A percentile compares a stretch with the other conserved stretches of the same genome.
Conservation (phyloP, 2,888 invertebrate species). For the Spisula solida region DNA sequence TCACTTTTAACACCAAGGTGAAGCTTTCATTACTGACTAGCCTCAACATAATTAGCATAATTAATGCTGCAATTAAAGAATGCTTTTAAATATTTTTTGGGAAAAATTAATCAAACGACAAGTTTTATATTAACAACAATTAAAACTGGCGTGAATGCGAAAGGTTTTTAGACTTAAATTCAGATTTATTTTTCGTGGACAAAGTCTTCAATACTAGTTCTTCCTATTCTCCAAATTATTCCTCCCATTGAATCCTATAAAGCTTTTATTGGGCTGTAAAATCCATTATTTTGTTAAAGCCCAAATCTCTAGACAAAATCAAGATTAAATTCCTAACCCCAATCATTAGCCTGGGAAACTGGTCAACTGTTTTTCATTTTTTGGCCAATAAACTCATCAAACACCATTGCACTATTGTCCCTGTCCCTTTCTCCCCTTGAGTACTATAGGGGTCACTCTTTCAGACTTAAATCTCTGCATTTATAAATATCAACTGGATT, state of each 20-base stretch:
- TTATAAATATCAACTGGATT: conserved; percentile 55
- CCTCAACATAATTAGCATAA: conserved; percentile 42
- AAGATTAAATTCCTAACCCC: conserved; percentile 58
- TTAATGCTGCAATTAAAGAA: conserved; percentile 43
- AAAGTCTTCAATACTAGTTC: conserved; percentile 18
- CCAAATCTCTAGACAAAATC: conserved; percentile 34
- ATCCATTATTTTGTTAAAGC: conserved; percentile 42
- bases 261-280: conserved; percentile 58
- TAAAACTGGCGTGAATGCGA: not conserved
- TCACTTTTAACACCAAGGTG: conserved; percentile 35
- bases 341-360: conserved; percentile 63
- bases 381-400: conserved; percentile 64
- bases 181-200: conserved; percentile 23
- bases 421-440: conserved; percentile 35
- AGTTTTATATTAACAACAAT: conserved; percentile 7
- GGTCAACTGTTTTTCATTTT: conserved; percentile 56
- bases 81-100: conserved; percentile 39
- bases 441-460: conserved; percentile 60
- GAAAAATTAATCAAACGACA: conserved; percentile 25
- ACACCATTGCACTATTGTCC: conserved; percentile 54
- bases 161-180: conserved; percentile 13
- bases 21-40: conserved; percentile 33
- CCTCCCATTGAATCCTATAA: conserved; percentile 57
- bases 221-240: conserved; percentile 45
- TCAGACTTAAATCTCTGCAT: conserved; percentile 55